phyloP scores from a whole-genome alignment of 1,140 invertebrate species.

The Cephus cinctus region DNA sequence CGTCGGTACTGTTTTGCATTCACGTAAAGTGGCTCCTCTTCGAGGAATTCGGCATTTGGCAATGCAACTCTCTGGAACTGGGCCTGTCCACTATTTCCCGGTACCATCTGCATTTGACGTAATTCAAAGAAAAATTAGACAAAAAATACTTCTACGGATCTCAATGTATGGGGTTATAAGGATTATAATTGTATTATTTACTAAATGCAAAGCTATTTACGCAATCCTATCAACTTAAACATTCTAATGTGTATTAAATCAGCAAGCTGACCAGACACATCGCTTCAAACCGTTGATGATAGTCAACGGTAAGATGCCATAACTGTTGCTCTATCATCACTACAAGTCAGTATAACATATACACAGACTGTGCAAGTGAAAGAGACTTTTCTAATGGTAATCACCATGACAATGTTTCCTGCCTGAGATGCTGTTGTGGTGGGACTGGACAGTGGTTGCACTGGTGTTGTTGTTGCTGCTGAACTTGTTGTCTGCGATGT shows the following conservation, averaged over 20 bases:
- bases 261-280: too few relatives aligned
- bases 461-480: conserved; percentile 53
- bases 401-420: conserved; percentile 67
- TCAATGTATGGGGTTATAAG: too few relatives aligned
- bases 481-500: conserved; percentile 52
- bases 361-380: conserved; percentile 46
- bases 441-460: conserved; percentile 58
- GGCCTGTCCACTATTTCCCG: conserved; percentile 58
- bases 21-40: conserved; percentile 95
- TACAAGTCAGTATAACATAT: conserved; percentile 47
- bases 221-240: neutral
- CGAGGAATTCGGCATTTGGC: conserved; percentile 71
- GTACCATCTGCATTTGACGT: conserved; percentile 69
- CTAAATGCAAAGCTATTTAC: too few relatives aligned
- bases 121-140: too few relatives aligned
- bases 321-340: conserved; percentile 46
- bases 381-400: conserved; percentile 43
- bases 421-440: conserved; percentile 66
- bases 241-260: neutral
- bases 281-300: too few relatives aligned
- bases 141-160: too few relatives aligned
- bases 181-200: too few relatives aligned
- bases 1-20: conserved; percentile 98
- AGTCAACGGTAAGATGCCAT: too few relatives aligned
- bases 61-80: conserved; percentile 68